phyloP scores from a whole-genome alignment of 2,113 vertebrate genomes.

The Reinhardtius hippoglossoides region DNA sequence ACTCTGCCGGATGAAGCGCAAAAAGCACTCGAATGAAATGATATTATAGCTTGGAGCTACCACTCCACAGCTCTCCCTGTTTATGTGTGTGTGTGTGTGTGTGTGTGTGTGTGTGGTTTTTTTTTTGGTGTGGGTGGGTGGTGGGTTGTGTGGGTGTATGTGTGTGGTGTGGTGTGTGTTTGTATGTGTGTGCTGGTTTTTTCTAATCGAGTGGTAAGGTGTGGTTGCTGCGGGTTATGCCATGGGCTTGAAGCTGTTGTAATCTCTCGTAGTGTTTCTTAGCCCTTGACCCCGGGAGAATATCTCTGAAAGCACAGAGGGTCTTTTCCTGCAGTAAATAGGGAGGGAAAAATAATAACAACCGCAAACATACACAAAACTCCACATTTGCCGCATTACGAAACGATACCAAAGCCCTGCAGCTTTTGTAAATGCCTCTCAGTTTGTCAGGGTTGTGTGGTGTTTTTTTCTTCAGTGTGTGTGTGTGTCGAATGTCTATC shows the following conservation, averaged over 20 bases:
- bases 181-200: slow-evolving; percentile 64
- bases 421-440: slow-evolving; percentile 29
- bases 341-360: slow-evolving; percentile 49
- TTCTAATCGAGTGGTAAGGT: slow-evolving; percentile 77
- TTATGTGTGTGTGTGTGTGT: slow-evolving; percentile 46
- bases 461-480: not conserved
- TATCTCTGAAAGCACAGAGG: slow-evolving; percentile 50
- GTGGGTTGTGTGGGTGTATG: slow-evolving; percentile 38
- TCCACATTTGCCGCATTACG: slow-evolving; percentile 49
- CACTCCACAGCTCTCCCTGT: slow-evolving; percentile 50
- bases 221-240: too few relatives aligned
- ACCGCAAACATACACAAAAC: slow-evolving; percentile 46
- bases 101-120: slow-evolving; percentile 28
- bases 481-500: slow-evolving; percentile 34
- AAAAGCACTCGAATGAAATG: slow-evolving; percentile 76
- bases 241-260: slow-evolving; percentile 58
- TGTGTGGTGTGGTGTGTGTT: slow-evolving; percentile 24
- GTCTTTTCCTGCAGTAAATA: slow-evolving; percentile 47
- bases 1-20: slow-evolving; percentile 68
- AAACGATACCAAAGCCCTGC: slow-evolving; percentile 41
- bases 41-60: slow-evolving; percentile 78
- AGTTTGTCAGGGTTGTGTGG: slow-evolving; percentile 25
- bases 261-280: slow-evolving; percentile 65
- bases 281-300: slow-evolving; percentile 67
- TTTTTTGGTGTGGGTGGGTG: slow-evolving; percentile 44